phyloP scores from a whole-genome alignment of 2,888 invertebrate species.

The Agonum fuliginosum region DNA sequence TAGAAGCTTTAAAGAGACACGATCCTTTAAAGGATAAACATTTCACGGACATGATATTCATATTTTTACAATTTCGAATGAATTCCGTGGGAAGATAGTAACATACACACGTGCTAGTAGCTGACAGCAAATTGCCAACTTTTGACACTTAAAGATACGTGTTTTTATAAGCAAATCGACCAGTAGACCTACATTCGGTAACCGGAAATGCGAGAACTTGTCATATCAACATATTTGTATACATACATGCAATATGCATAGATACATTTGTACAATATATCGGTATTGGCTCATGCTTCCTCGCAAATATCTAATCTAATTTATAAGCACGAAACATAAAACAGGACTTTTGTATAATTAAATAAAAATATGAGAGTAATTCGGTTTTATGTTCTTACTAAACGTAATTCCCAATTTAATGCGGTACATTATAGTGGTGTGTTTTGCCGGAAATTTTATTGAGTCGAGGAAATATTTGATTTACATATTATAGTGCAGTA shows the following conservation, averaged over 20 bases:
- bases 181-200: constrained; percentile 25
- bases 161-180: constrained; percentile 23
- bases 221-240: constrained; percentile 19
- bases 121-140: constrained; percentile 27
- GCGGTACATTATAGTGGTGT: too few species aligned
- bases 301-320: neutral
- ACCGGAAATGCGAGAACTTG: neutral
- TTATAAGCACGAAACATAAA: neutral
- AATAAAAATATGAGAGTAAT: too few species aligned
- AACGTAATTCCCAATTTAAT: too few species aligned
- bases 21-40: neutral
- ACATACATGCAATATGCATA: constrained; percentile 25
- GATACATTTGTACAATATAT: constrained; percentile 25
- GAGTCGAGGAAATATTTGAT: too few species aligned
- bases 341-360: neutral
- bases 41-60: neutral
- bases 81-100: neutral
- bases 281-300: neutral
- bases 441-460: too few species aligned
- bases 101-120: neutral
- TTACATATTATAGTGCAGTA: too few species aligned
- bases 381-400: too few species aligned
- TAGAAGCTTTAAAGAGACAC: neutral
- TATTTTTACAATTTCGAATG: neutral
- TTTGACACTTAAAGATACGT: constrained; percentile 6